Base-by-base conservation (phyloP, 2,888 invertebrate genomes). In the Stenurella melanura region DNA sequence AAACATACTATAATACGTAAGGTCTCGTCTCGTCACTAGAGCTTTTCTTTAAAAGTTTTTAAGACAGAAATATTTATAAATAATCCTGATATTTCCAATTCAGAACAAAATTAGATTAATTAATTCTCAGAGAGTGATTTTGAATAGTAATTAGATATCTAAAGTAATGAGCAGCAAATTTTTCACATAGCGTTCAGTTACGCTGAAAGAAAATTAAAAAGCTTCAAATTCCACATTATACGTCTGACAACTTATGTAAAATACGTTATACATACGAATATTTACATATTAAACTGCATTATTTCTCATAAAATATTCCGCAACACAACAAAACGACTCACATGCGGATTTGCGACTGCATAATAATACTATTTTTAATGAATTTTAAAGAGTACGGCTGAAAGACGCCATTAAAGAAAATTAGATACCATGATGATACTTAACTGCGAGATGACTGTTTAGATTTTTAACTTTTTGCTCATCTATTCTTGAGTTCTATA, bases 361-460 rank as follows among this genome's bases (percentile, higher is more conserved):
- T 58, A 70, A 70, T 19, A 18, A 19, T 58, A 58, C 3, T 26
- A 11, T 57, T 34, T 34, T 63, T 30, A 15, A 21, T 42, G 42
- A 60, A 57, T 12, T 42, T 42, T 38, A 18, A 42, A 21, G 21
- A 38, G 21, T n/a, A 17, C 11, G 15, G 58, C 18, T 17, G 21
- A 61, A 61, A 71, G 21, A 63, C n/a, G 17, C 26, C 72, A 63
- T 63, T 63, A 63, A 58, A 63, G 42, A 30, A 72, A 63, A 72
- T 72, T 72, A 72, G 72, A 72, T 63, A 26, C 72, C 72, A 72
- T 58, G 63, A 54, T 72, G 63, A 54, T 63, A 61, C 63, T 63
- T 61, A 17, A 38, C 60, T n/a, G 18, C 50, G 54, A 72, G 19
- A 50, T 42, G 63, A 54, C 56, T 54, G 63, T 61, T 54, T 63